Evolutionary conservation across 2,113 vertebrate genomes (phyloP).

Genomic region (Hemicordylus capensis): DNA sequence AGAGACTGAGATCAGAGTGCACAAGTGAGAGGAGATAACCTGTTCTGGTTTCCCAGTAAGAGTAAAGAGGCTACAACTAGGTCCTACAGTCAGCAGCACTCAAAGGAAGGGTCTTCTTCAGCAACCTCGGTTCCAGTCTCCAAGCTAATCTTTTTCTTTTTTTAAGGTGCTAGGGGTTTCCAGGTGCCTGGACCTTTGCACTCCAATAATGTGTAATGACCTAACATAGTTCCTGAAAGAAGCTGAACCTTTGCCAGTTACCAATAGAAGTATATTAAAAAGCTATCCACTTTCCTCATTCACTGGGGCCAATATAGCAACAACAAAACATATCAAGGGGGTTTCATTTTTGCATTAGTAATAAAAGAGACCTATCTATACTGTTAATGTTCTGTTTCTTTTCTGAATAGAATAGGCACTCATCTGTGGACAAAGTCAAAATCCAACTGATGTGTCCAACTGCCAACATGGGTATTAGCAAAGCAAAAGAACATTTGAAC

Average conservation of each 20-base stretch:
- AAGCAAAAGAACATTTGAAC: background rate
- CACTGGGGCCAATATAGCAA: background rate
- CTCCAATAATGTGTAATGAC: background rate
- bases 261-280: background rate
- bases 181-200: background rate
- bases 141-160: background rate
- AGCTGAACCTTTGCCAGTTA: background rate
- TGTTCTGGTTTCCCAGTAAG: background rate
- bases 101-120: background rate
- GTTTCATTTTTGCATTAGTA: background rate
- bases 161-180: background rate
- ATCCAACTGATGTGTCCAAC: background rate
- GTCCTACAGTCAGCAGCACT: background rate
- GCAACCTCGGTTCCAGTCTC: background rate
- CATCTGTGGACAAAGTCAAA: background rate
- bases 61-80: background rate
- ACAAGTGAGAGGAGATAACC: background rate
- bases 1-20: background rate
- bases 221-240: background rate
- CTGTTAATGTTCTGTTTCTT: background rate
- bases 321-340: too few species aligned
- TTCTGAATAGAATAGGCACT: too few species aligned
- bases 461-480: background rate
- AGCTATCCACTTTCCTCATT: background rate
- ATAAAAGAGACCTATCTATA: background rate